A percentile compares a stretch with the other conserved stretches of the same genome.
phyloP scores from a whole-genome alignment of 1,140 invertebrate species.

The Drosophila burlai region DNA sequence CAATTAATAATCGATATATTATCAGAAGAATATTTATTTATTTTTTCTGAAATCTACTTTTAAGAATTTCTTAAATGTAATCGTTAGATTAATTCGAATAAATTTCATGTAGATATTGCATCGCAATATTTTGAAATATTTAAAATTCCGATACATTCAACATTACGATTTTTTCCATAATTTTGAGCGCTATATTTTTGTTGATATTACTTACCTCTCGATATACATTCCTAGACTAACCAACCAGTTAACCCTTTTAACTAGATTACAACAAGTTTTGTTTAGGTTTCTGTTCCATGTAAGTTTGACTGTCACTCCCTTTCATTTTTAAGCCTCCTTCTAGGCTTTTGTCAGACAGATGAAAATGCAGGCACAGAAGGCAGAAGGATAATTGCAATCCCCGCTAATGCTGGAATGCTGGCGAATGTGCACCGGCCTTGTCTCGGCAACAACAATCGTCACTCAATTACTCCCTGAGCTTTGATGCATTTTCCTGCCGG shows the following conservation, averaged over 20 bases:
- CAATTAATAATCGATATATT: no score
- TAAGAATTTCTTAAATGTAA: no score
- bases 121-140: background rate
- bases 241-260: background rate
- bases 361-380: constrained; percentile 3
- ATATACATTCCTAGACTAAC: background rate
- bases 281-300: background rate
- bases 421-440: constrained; percentile 65
- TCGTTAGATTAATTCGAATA: no score
- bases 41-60: no score
- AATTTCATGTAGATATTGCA: background rate
- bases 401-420: constrained; percentile 75
- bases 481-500: constrained; percentile 38
- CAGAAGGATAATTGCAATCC: constrained; percentile 66
- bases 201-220: background rate
- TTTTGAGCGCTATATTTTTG: background rate
- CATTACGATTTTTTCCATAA: background rate
- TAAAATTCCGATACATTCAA: background rate
- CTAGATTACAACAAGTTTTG: background rate
- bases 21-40: no score
- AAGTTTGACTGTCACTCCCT: background rate
- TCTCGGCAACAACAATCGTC: constrained; percentile 45
- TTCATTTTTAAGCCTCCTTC: constrained; percentile 32
- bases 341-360: constrained; percentile 5
- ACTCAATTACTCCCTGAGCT: constrained; percentile 55